Evolutionary conservation across 2,797 vertebrate species (phyloP).

Genomic region (Zalophus californianus): DNA sequence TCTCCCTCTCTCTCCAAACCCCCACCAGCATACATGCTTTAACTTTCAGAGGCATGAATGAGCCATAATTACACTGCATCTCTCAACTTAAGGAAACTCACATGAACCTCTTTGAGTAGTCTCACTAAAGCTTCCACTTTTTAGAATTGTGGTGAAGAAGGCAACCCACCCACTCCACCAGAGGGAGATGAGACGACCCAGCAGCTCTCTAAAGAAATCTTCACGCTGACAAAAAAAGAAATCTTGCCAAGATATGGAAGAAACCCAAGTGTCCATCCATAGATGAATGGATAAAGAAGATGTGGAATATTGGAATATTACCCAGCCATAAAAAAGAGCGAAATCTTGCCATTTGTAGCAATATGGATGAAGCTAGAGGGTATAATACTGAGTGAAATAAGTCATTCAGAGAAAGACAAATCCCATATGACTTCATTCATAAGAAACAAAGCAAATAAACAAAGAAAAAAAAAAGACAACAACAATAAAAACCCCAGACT

Average conservation of each 20-base stretch:
- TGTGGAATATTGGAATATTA: background rate
- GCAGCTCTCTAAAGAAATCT: background rate
- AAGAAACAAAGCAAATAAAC: background rate
- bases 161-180: background rate
- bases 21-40: background rate
- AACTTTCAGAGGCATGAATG: background rate
- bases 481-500: background rate
- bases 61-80: background rate
- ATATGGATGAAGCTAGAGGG: background rate
- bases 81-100: background rate
- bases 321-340: background rate
- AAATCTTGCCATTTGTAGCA: background rate
- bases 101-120: background rate
- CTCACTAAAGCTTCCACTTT: background rate
- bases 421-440: background rate
- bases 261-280: background rate
- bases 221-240: background rate
- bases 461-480: background rate
- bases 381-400: background rate
- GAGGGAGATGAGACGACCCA: background rate
- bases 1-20: background rate
- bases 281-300: background rate
- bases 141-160: background rate
- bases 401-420: background rate
- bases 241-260: background rate